Conservation (phyloP, 2,797 vertebrate species). For the Oryzias sinensis region DNA sequence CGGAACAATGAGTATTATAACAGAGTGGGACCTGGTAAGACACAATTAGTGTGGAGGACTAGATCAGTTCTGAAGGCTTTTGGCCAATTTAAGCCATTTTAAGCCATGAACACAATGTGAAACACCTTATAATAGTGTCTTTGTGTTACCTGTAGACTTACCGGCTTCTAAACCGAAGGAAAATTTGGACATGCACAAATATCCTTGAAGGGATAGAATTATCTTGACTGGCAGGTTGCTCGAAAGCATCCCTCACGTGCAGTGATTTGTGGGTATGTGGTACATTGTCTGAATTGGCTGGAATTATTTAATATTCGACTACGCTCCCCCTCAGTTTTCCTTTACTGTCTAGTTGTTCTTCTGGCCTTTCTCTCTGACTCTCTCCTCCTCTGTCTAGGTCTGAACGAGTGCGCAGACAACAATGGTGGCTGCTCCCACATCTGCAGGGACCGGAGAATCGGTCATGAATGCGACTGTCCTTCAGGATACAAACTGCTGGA, state of each 20-base stretch:
- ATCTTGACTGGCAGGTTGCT: constrained; percentile 27
- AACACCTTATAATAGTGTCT: neutral
- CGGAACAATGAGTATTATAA: constrained; percentile 19
- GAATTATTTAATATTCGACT: constrained; percentile 28
- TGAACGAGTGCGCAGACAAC: constrained; percentile 90
- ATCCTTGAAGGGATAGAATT: constrained; percentile 16
- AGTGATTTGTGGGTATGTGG: constrained; percentile 16
- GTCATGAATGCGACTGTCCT: constrained; percentile 93
- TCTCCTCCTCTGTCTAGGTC: constrained; percentile 68
- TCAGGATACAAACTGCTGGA: constrained; percentile 92
- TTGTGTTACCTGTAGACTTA: constrained; percentile 7
- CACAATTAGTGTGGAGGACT: constrained; percentile 24
- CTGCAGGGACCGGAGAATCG: constrained; percentile 90
- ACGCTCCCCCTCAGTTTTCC: neutral
- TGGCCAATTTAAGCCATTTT: constrained; percentile 1
- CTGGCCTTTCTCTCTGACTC: neutral
- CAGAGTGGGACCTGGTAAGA: constrained; percentile 40
- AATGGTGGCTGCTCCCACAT: constrained; percentile 97
- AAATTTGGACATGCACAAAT: constrained; percentile 6
- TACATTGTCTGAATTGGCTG: constrained; percentile 4
- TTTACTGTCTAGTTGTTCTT: constrained; percentile 5
- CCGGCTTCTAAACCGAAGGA: constrained; percentile 1
- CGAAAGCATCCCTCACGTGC: constrained; percentile 14
- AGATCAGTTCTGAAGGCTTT: constrained; percentile 51
- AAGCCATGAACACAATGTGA: constrained; percentile 8